A percentile compares a stretch with the other conserved stretches of the same genome.
phyloP scores from a whole-genome alignment of 2,888 invertebrate genomes.

The Stratiomys singularior region DNA sequence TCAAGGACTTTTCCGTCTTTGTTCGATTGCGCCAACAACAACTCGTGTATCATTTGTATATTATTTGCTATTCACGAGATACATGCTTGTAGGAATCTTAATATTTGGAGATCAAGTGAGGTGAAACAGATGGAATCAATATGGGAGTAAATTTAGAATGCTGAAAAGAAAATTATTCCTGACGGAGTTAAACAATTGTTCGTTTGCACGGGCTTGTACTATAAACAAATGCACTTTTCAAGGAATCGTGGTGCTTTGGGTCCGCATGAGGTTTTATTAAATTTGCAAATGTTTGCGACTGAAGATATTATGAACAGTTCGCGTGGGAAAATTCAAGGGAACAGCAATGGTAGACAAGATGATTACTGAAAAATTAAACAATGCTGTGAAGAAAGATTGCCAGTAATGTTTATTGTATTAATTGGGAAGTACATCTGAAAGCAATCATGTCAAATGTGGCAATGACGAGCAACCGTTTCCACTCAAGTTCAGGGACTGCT shows the following conservation, averaged over 20 bases:
- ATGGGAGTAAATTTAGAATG: not conserved
- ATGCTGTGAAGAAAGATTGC: not conserved
- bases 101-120: not conserved
- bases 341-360: not conserved
- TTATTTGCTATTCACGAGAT: slow-evolving; percentile 4
- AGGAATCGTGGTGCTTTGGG: no score
- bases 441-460: not conserved
- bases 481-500: no score
- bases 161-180: not conserved
- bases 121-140: not conserved
- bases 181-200: no score
- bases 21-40: not conserved
- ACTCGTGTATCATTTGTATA: not conserved
- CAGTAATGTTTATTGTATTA: not conserved
- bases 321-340: not conserved
- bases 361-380: not conserved
- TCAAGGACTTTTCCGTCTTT: slow-evolving; percentile 23
- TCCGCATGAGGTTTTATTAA: no score
- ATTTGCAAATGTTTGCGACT: not conserved
- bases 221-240: no score
- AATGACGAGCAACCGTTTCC: no score
- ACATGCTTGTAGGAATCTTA: not conserved
- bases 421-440: not conserved
- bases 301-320: not conserved
- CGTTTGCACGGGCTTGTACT: no score